Evolutionary conservation across 2,797 vertebrate genomes (phyloP).

Genomic region (Tapera naevia): DNA sequence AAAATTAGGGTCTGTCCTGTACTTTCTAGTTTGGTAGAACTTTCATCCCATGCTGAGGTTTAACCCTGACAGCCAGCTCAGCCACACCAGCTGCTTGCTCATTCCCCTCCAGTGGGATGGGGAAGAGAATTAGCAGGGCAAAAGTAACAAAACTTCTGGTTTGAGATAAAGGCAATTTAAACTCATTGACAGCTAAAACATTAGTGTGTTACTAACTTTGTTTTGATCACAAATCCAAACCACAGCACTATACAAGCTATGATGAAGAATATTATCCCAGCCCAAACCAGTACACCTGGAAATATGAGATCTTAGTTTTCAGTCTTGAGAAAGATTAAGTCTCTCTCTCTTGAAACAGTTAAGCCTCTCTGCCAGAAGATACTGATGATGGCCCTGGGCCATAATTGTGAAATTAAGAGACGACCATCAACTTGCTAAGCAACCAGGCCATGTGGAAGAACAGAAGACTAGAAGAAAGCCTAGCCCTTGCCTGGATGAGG

Average conservation of each 20-base stretch:
- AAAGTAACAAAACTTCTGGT: background rate
- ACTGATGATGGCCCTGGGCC: rapidly evolving
- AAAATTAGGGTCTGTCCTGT: rapidly evolving
- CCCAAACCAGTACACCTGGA: background rate
- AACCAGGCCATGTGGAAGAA: background rate
- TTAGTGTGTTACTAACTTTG: background rate
- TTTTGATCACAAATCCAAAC: background rate
- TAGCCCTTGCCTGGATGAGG: background rate
- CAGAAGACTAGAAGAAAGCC: background rate
- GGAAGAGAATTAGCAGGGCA: background rate
- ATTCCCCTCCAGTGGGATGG: rapidly evolving
- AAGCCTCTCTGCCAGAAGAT: background rate
- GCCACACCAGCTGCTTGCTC: rapidly evolving
- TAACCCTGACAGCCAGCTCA: background rate
- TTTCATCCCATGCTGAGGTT: background rate
- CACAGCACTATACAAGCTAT: background rate
- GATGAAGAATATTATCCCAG: background rate
- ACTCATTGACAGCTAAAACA: background rate
- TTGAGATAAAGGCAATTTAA: background rate
- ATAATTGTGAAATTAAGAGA: background rate
- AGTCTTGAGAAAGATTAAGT: background rate
- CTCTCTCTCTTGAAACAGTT: background rate
- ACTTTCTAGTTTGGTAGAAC: background rate
- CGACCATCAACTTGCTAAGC: background rate
- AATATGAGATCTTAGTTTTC: background rate